Evolutionary conservation across 2,113 vertebrate genomes (phyloP).

Genomic region (Trichechus manatus): DNA sequence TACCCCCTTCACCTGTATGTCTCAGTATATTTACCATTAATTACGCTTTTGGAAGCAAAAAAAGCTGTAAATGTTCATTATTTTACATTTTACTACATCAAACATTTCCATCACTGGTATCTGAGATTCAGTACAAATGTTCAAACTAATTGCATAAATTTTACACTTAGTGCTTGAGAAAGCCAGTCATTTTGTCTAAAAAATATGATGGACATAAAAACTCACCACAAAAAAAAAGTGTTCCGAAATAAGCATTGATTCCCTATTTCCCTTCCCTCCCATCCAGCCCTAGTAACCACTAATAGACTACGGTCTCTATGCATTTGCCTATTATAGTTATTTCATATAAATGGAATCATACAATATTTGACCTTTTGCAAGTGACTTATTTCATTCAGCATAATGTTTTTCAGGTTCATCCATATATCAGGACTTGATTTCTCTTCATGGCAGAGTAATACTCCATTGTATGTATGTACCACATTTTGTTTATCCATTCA

Average conservation of each 20-base stretch:
- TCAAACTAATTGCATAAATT: slow-evolving; percentile 36
- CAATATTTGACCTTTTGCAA: too few species aligned
- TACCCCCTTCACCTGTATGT: background rate
- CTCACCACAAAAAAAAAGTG: background rate
- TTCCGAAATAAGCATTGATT: background rate
- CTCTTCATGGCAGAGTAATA: too few species aligned
- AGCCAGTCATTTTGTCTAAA: slow-evolving; percentile 44
- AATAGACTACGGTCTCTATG: too few species aligned
- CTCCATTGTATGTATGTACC: too few species aligned
- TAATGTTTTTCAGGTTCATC: too few species aligned
- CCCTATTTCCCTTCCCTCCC: too few species aligned
- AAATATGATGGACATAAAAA: background rate
- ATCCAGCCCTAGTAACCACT: too few species aligned
- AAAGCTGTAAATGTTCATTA: background rate
- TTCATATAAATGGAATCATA: too few species aligned
- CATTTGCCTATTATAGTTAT: too few species aligned
- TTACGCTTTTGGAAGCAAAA: slow-evolving; percentile 27
- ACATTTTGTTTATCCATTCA: too few species aligned
- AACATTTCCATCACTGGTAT: slow-evolving; percentile 6
- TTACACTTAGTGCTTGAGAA: slow-evolving; percentile 32
- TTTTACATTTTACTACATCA: slow-evolving; percentile 43
- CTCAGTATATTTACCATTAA: slow-evolving; percentile 5
- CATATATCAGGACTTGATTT: too few species aligned
- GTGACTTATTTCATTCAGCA: too few species aligned
- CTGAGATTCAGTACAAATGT: slow-evolving; percentile 25